These are phyloP conservation scores for Dicrostonyx torquatus DNA, from an alignment of 2,797 vertebrate genomes.

Conservation along the genomic window DNA sequence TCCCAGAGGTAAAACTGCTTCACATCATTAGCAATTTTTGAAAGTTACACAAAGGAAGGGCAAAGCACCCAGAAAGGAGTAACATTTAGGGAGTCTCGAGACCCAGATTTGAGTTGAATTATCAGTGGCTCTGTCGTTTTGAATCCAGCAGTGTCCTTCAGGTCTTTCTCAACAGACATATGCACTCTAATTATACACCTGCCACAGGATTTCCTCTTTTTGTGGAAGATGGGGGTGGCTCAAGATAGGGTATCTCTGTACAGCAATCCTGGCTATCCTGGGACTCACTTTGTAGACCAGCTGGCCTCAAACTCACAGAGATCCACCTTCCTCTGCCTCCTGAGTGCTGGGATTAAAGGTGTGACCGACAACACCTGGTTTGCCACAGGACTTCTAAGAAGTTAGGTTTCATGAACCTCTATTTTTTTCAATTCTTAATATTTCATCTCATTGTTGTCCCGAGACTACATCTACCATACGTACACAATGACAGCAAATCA, in stretches of 20 bases:
- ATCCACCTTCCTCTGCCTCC: background rate
- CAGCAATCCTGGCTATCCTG: background rate
- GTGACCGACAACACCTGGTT: background rate
- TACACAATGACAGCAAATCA: background rate
- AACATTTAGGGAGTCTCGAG: background rate
- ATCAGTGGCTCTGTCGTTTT: background rate
- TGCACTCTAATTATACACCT: background rate
- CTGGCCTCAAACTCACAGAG: background rate
- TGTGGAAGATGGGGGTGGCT: too few relatives aligned
- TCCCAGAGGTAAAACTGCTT: background rate
- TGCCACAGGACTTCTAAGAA: background rate
- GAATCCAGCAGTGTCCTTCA: background rate
- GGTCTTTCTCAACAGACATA: background rate
- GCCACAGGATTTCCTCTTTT: background rate
- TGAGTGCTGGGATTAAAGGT: background rate
- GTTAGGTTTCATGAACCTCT: background rate
- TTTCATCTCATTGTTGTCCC: background rate
- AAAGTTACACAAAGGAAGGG: background rate
- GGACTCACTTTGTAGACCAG: background rate
- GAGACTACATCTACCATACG: background rate
- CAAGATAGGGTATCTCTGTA: background rate
- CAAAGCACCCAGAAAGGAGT: background rate
- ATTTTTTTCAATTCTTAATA: conserved; percentile 28
- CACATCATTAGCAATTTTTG: background rate
- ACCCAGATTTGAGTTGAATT: background rate